These are phyloP conservation scores for Drosophila fungiperda DNA, from an alignment of 2,888 invertebrate species.

Conservation along the genomic window DNA sequence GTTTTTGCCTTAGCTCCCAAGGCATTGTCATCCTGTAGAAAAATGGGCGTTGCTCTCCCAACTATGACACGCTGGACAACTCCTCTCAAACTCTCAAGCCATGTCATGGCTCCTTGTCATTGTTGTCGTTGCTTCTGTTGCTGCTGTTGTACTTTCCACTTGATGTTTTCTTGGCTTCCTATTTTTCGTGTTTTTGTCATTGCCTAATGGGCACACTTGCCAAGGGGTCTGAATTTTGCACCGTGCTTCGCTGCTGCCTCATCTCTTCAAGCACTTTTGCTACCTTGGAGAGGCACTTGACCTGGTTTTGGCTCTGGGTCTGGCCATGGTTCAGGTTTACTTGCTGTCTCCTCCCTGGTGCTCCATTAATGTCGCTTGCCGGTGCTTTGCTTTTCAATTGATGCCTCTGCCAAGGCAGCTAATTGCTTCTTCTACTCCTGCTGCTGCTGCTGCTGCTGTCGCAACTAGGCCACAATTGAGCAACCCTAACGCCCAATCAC, in stretches of 20 bases:
- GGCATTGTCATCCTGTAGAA: conserved; percentile 38
- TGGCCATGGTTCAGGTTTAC: conserved; percentile 10
- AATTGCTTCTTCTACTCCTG: conserved; percentile 34
- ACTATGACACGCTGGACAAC: conserved; percentile 31
- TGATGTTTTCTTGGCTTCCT: conserved; percentile 43
- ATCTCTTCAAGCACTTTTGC: conserved; percentile 41
- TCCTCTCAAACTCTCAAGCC: conserved; percentile 59
- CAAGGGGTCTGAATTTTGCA: conserved; percentile 32
- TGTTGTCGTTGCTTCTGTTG: conserved; percentile 23
- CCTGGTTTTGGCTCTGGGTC: conserved; percentile 60
- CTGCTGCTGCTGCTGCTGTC: conserved; percentile 10
- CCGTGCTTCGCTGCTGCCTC: conserved; percentile 25
- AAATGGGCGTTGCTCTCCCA: conserved; percentile 46
- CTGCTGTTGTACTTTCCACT: conserved; percentile 22
- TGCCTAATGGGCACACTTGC: conserved; percentile 74
- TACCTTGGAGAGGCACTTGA: conserved; percentile 67
- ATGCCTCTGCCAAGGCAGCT: conserved; percentile 23
- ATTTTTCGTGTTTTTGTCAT: conserved; percentile 41
- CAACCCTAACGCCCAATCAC: background rate
- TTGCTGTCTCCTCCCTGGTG: conserved; percentile 5
- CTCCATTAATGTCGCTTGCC: conserved; percentile 22
- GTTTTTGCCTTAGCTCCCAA: conserved; percentile 4
- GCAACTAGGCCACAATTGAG: conserved; percentile 3
- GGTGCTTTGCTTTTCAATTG: conserved; percentile 31
- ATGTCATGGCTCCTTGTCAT: conserved; percentile 56